These are phyloP conservation scores for Styela clava DNA, from an alignment of 23 tunicate species.

Conservation along the genomic window DNA sequence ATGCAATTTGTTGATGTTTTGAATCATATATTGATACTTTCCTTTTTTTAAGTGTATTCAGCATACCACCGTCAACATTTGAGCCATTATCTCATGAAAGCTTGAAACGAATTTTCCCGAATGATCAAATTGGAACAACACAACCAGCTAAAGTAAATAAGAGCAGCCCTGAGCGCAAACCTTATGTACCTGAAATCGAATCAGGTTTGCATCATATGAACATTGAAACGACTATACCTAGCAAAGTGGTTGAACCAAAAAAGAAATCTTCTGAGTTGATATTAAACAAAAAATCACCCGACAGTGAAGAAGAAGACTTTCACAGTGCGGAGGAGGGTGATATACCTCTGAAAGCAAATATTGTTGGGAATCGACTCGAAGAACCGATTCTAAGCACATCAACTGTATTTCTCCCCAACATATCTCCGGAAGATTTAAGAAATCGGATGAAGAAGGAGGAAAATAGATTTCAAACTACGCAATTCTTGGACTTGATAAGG, in stretches of 20 bases:
- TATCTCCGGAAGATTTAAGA: conserved; percentile 2
- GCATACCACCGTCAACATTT: background rate
- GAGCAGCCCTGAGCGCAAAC: background rate
- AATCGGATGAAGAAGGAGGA: conserved; percentile 16
- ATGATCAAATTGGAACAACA: background rate
- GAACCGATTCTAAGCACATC: background rate
- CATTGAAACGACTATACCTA: background rate
- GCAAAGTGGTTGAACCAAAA: background rate
- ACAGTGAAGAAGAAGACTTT: background rate
- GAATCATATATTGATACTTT: too few relatives aligned
- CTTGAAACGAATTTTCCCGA: background rate
- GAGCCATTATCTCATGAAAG: background rate
- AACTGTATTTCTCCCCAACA: background rate
- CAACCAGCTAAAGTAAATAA: background rate
- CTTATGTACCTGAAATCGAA: background rate
- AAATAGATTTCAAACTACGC: conserved; percentile 9
- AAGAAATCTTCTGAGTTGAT: background rate
- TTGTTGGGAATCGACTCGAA: background rate
- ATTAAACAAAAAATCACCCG: background rate
- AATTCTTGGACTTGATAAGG: conserved; percentile 17
- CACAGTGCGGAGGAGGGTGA: background rate
- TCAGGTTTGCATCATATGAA: background rate
- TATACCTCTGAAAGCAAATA: background rate
- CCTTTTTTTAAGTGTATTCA: background rate
- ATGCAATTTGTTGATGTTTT: too few relatives aligned